Base-by-base conservation (phyloP, 2,888 invertebrate genomes). In the Geotrupes spiniger region DNA sequence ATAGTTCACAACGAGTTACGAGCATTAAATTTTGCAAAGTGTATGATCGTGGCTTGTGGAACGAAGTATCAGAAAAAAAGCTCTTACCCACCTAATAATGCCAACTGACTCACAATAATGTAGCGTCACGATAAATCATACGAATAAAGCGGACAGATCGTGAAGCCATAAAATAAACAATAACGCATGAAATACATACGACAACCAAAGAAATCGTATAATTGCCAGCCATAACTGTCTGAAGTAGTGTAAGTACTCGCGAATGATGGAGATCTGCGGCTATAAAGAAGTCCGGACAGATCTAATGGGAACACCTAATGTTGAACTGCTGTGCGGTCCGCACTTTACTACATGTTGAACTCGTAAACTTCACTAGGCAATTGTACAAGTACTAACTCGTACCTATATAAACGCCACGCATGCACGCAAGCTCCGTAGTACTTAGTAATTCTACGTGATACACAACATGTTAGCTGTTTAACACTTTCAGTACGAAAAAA, bases 291-390 rank as follows among this genome's bases (percentile, higher is more conserved):
- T 33, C 36, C 33, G 48, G 52, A 50, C 54, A 52, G 52, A 55
- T 59, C 58, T 59, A 60, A 59, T 59, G 59, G 54, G 53, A 55
- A 56, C 58, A 58, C 52, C 57, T 56, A 60, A 56, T 54, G 54
- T 52, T 51, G 51, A 46, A 42, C 56, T 47, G 54, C 57, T 57
- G 60, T 60, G 60, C 57, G 60, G 58, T 57, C 58, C 52, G 48
- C 53, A 54, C 46, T 56, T 58, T 59, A 59, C 57, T 47, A 42
- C 57, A 41, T 31, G 46, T 29, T 46, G 36, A 39, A 48, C 51
- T 58, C 60, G 53, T 60, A 58, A 59, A 58, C 46, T 46, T 47
- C 52, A 46, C 56, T 53, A 38, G 52, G 43, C 36, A 42, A 49
- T 43, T 49, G 36, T 37, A 42, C 37, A 41, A 41, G 41, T 33